Percentiles rank a stretch among this genome's conserved stretches.
Evolutionary conservation across 2,113 vertebrate genomes (phyloP).

Genomic region (Panthera uncia): DNA sequence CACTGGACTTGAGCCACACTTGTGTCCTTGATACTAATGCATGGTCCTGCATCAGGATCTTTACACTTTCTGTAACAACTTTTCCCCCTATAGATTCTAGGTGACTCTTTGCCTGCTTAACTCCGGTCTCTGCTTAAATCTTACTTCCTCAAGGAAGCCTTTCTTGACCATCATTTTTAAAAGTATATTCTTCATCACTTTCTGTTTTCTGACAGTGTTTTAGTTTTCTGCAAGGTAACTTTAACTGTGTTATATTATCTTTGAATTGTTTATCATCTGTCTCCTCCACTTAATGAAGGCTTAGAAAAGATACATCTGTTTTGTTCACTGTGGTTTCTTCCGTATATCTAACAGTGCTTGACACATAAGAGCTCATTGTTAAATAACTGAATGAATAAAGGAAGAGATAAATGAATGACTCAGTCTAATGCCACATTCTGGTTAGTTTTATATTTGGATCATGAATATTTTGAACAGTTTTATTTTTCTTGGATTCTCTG

Average conservation of each 20-base stretch:
- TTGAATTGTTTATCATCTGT: not conserved
- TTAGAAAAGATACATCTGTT: not conserved
- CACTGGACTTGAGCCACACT: not conserved
- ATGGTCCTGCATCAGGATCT: not conserved
- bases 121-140: not conserved
- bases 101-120: not conserved
- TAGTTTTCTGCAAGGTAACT: not conserved
- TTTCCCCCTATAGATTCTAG: not conserved
- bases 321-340: not conserved
- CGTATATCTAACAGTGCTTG: not conserved
- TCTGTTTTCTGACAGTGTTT: not conserved
- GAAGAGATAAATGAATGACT: not conserved
- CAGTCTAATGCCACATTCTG: not conserved
- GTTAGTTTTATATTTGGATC: not conserved
- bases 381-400: not conserved
- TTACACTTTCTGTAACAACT: not conserved
- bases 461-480: not conserved
- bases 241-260: not conserved
- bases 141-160: not conserved
- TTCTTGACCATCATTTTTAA: not conserved
- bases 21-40: not conserved
- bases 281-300: not conserved
- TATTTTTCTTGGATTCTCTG: not conserved
- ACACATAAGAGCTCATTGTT: not conserved
- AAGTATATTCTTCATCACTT: not conserved